Base-by-base conservation (phyloP, 2,797 vertebrate species). In the Poecilia wingei region DNA sequence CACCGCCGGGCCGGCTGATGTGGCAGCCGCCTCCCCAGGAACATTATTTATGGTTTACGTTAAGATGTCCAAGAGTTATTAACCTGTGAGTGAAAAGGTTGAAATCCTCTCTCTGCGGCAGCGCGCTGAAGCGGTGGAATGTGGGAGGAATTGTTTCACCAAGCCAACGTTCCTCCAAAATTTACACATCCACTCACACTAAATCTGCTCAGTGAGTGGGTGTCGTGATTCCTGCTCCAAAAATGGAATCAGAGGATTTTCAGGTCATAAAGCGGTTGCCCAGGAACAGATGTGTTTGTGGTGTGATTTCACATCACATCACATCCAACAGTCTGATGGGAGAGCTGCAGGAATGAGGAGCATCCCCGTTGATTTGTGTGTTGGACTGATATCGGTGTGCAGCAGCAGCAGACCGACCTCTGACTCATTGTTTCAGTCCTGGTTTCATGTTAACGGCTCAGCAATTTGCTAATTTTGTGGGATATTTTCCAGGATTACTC, bases 31-130 rank as follows among this genome's bases (percentile, higher is more conserved):
- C 87, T 86, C 86, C 91, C 84, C 75, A 51, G 55, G 72, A 75
- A 81, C 68, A 79, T 95, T 95, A 95, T 94, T 95, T 95, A 94
- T 91, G 86, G 83, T 87, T 77, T 5, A 22, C 53, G 79, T 84
- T 81, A 94, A 89, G 92, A 94, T 93, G 92, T 90, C 91, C 80
- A 79, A 83, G 90, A 92, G 91, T 94, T 88, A 92, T 95, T 95
- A 95, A 95, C 94, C 94, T 89, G 80, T 82, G 85, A 94, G 91
- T 93, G 91, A 94, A 82, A 88, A 93, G 94, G 94, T 88, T 88
- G 70, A 85, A 87, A 92, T 88, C 85, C 81, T 86, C 85, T 88
- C 88, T 93, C 87, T 77, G 82, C 85, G 84, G 89, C 87, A 79
- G 88, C 85, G 78, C 86, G 85, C 43, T 78, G 88, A 74, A 87